Evolutionary conservation across 2,113 vertebrate genomes (phyloP).

Genomic region (Corythornis cristatus): DNA sequence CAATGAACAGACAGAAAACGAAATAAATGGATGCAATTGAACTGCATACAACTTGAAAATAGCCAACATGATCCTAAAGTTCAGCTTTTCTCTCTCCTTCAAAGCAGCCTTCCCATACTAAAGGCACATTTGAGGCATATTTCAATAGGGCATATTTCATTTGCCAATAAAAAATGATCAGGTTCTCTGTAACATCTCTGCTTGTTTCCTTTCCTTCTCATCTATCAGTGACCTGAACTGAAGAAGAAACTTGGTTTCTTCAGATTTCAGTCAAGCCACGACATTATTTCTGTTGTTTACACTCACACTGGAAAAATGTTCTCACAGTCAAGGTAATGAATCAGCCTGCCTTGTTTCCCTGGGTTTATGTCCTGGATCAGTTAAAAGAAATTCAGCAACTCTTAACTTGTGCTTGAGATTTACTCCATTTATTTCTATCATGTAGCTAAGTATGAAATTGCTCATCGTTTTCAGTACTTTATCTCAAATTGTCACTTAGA

Average conservation of each 20-base stretch:
- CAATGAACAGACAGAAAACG: neutral
- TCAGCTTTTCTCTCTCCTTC: neutral
- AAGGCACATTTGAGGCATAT: neutral
- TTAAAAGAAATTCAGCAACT: neutral
- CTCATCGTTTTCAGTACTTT: neutral
- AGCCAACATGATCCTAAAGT: neutral
- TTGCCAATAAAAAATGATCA: rapidly evolving
- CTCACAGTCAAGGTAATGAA: neutral
- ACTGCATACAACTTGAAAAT: neutral
- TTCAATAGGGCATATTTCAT: no score
- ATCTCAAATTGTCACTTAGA: neutral
- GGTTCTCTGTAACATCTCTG: neutral
- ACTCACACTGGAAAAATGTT: neutral
- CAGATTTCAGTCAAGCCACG: neutral
- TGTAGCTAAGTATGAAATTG: neutral
- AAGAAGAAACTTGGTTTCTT: neutral
- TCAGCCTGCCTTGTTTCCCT: neutral
- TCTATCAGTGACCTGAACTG: neutral
- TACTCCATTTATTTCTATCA: neutral
- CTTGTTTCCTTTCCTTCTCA: neutral
- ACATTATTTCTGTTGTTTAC: neutral
- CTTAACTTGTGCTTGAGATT: neutral
- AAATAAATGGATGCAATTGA: neutral
- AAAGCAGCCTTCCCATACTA: neutral
- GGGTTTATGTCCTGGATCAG: neutral